phyloP scores from a whole-genome alignment of 1,140 invertebrate genomes.

The Aphis gossypii region DNA sequence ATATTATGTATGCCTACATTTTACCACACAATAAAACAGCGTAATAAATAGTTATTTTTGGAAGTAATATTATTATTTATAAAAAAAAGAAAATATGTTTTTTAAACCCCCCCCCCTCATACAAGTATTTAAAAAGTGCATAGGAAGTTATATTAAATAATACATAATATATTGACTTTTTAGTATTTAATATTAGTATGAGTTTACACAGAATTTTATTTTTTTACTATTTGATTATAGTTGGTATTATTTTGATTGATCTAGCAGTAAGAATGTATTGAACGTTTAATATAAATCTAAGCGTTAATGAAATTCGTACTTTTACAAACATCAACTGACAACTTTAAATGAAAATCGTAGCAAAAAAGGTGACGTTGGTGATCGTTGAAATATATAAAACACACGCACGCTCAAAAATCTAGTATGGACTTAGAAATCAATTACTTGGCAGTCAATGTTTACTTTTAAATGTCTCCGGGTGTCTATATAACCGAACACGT shows the following conservation, averaged over 20 bases:
- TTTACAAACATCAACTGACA: background rate
- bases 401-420: background rate
- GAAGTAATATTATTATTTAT: background rate
- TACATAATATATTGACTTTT: background rate
- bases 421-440: constrained; percentile 12
- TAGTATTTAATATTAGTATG: background rate
- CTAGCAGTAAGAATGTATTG: background rate
- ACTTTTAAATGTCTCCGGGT: background rate
- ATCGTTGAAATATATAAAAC: background rate
- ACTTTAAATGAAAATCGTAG: background rate
- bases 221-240: background rate
- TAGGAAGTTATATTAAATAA: background rate
- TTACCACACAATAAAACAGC: background rate
- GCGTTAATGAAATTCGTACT: background rate
- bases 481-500: background rate
- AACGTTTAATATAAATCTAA: background rate
- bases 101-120: too few species aligned
- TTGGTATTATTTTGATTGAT: background rate
- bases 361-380: background rate
- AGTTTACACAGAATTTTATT: background rate
- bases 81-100: background rate
- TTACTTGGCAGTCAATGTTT: background rate
- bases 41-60: background rate
- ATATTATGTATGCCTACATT: background rate
- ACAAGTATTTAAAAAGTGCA: background rate